Evolutionary conservation across 2,797 vertebrate genomes (phyloP).

Genomic region (Channa striata): DNA sequence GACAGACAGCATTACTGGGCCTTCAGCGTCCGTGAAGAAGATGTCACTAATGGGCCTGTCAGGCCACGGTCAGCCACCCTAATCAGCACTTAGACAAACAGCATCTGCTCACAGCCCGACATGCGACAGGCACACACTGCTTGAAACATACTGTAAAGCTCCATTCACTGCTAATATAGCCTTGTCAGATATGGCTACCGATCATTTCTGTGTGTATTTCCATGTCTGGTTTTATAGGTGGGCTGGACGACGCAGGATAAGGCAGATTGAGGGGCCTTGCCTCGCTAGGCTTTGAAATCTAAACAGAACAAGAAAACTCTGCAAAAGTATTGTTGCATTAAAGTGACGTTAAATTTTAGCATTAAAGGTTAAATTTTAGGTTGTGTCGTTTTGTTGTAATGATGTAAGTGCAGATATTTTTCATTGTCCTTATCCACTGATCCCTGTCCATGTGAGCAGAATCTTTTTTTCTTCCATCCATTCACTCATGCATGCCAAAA

Average conservation of each 20-base stretch:
- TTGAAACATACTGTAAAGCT: slow-evolving; percentile 56
- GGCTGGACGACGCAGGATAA: slow-evolving; percentile 51
- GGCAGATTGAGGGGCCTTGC: slow-evolving; percentile 41
- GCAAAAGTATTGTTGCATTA: slow-evolving; percentile 28
- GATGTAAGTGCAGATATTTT: slow-evolving; percentile 47
- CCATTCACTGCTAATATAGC: slow-evolving; percentile 49
- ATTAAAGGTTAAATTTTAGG: slow-evolving; percentile 41
- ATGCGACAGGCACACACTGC: slow-evolving; percentile 24
- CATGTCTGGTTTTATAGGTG: slow-evolving; percentile 17
- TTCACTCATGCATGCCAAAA: slow-evolving; percentile 31
- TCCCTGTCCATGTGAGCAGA: slow-evolving; percentile 31
- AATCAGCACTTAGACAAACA: slow-evolving; percentile 78
- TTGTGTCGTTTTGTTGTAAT: slow-evolving; percentile 36
- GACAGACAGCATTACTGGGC: slow-evolving; percentile 41
- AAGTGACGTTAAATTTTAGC: slow-evolving; percentile 53
- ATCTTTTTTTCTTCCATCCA: slow-evolving; percentile 4
- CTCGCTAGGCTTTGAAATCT: slow-evolving; percentile 17
- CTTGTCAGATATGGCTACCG: slow-evolving; percentile 29
- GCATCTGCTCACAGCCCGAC: slow-evolving; percentile 45
- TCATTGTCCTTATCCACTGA: slow-evolving; percentile 49
- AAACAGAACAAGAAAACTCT: not conserved
- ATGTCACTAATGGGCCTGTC: slow-evolving; percentile 74
- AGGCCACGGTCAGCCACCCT: slow-evolving; percentile 61
- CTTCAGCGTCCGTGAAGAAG: slow-evolving; percentile 64
- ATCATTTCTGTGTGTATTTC: slow-evolving; percentile 13